A percentile compares a stretch with the other conserved stretches of the same genome.
These are phyloP conservation scores for Atrichornis clamosus DNA, from an alignment of 2,113 vertebrate genomes.

Conservation along the genomic window DNA sequence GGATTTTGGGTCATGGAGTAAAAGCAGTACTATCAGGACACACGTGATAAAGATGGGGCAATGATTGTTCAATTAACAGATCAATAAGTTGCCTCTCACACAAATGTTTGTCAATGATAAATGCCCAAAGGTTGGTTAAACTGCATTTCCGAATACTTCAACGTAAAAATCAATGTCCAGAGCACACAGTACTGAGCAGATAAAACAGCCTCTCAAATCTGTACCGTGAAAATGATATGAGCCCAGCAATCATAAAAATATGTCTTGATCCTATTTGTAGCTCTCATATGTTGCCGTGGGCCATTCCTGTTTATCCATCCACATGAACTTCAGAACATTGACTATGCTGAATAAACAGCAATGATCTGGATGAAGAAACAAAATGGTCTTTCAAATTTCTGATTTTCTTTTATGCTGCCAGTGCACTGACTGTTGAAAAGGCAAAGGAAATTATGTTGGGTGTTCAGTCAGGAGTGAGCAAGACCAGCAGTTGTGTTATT, in stretches of 20 bases:
- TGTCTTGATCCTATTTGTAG: neutral
- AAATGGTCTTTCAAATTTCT: slow-evolving; percentile 28
- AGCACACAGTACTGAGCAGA: neutral
- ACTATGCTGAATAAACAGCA: neutral
- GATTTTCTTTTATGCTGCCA: slow-evolving; percentile 24
- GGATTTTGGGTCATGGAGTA: neutral
- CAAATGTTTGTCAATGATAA: slow-evolving; percentile 4
- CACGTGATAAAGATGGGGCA: neutral
- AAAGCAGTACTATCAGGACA: neutral
- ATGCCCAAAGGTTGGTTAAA: neutral
- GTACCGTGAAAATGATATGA: neutral
- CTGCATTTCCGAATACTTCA: neutral
- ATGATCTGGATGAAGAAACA: slow-evolving; percentile 17
- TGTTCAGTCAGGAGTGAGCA: neutral
- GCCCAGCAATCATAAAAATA: slow-evolving; percentile 14
- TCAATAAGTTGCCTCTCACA: slow-evolving; percentile 17
- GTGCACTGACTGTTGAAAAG: neutral
- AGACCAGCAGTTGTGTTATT: slow-evolving; percentile 11
- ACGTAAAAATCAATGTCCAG: slow-evolving; percentile 17
- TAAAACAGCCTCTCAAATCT: neutral
- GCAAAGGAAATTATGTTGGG: slow-evolving; percentile 10
- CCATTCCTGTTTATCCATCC: slow-evolving; percentile 25
- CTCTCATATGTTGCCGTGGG: neutral
- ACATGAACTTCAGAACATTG: neutral
- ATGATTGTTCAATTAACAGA: slow-evolving; percentile 44